Conservation (phyloP, 2,113 vertebrate species). For the Periophthalmodon schlosseri region DNA sequence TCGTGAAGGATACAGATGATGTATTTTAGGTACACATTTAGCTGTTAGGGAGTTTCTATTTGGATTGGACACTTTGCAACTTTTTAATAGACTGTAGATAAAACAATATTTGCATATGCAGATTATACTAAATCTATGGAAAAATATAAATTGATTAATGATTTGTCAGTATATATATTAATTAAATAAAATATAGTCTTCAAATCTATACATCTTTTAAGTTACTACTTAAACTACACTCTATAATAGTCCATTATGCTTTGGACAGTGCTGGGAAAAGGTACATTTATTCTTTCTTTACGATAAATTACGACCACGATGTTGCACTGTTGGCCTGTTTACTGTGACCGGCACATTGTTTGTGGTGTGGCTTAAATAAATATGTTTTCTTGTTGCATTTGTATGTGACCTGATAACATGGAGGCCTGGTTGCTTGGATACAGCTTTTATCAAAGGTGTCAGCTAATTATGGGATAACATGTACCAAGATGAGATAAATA, state of each 20-base stretch:
- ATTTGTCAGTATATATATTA: too few species aligned
- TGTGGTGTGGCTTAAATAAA: constrained; percentile 4
- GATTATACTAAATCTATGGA: too few species aligned
- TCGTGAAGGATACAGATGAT: background rate
- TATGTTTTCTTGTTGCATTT: constrained; percentile 26
- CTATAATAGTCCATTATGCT: too few species aligned
- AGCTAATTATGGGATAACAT: constrained; percentile 38
- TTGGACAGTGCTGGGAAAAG: background rate
- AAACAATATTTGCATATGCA: too few species aligned
- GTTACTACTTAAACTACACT: too few species aligned
- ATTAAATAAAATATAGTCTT: background rate
- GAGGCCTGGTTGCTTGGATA: constrained; percentile 42
- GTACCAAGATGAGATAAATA: constrained; percentile 31
- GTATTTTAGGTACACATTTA: too few species aligned
- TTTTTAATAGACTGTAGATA: too few species aligned
- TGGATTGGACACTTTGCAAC: too few species aligned
- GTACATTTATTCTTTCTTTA: background rate
- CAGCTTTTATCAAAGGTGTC: constrained; percentile 6
- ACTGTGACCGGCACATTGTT: background rate
- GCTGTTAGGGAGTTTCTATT: too few species aligned
- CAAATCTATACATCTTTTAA: too few species aligned
- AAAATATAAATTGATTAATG: too few species aligned
- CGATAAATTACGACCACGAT: background rate
- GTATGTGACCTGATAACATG: constrained; percentile 23
- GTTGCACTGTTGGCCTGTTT: background rate